Evolutionary conservation across 30 jellyfish, hydroid and myxozoan species (phyloP).

Genomic region (Morbakka virulenta): DNA sequence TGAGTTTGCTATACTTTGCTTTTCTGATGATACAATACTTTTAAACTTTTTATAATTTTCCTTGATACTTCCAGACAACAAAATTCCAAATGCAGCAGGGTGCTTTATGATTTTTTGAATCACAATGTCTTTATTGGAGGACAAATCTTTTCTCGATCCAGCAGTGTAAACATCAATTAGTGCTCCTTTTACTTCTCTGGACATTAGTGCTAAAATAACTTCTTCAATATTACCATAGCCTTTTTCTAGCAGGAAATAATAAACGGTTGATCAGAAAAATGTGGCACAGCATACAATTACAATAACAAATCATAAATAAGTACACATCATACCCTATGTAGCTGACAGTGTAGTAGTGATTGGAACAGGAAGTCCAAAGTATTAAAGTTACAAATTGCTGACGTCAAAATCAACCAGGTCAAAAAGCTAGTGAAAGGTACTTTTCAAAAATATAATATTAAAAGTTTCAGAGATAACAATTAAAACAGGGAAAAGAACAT

Average conservation of each 20-base stretch:
- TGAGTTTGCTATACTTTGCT: background rate
- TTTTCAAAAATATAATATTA: too few species aligned
- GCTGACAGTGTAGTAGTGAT: too few species aligned
- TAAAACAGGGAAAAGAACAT: too few species aligned
- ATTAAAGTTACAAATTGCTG: too few species aligned
- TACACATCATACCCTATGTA: too few species aligned
- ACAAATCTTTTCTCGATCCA: constrained; percentile 55
- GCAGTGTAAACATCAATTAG: constrained; percentile 68
- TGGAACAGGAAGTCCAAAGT: background rate
- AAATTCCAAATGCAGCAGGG: constrained; percentile 71
- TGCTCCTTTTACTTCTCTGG: constrained; percentile 66
- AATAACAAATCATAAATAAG: too few species aligned
- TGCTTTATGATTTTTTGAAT: constrained; percentile 25
- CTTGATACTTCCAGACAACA: constrained; percentile 59
- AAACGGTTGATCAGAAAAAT: too few species aligned
- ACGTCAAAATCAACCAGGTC: too few species aligned
- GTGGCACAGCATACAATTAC: too few species aligned
- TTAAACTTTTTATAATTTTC: constrained; percentile 37
- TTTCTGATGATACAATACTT: background rate
- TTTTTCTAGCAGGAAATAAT: constrained; percentile 17
- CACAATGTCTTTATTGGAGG: constrained; percentile 30
- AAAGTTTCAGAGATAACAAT: too few species aligned
- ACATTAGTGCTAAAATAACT: constrained; percentile 58
- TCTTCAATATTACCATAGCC: constrained; percentile 47
- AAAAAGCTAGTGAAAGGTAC: too few species aligned